Evolutionary conservation across 2,888 invertebrate species (phyloP).

Genomic region (Amiota minor): DNA sequence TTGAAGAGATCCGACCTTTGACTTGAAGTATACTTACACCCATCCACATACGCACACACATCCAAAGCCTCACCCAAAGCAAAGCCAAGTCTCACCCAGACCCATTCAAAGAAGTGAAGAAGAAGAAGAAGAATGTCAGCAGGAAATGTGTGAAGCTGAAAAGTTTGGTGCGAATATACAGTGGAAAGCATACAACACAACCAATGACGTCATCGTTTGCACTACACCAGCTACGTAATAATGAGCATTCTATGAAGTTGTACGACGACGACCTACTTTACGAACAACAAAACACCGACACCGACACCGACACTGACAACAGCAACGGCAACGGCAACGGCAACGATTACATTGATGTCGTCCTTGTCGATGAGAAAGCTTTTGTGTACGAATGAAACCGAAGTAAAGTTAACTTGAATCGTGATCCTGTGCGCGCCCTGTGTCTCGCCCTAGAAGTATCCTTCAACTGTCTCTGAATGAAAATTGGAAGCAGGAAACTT

Average conservation of each 20-base stretch:
- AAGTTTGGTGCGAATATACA: constrained; percentile 50
- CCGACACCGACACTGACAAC: not conserved
- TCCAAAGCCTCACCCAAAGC: constrained; percentile 15
- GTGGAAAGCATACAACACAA: constrained; percentile 52
- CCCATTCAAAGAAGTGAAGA: not conserved
- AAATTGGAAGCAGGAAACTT: constrained; percentile 58
- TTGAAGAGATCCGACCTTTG: constrained; percentile 19
- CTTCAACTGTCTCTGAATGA: constrained; percentile 54
- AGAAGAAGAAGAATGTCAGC: not conserved
- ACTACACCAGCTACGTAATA: constrained; percentile 42
- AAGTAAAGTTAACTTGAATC: too few species aligned
- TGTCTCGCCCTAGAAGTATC: constrained; percentile 27
- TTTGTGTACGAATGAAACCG: not conserved
- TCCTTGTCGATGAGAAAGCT: not conserved
- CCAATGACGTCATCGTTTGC: constrained; percentile 63
- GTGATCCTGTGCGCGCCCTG: not conserved
- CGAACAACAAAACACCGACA: not conserved
- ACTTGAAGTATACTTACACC: constrained; percentile 30
- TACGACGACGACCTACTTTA: constrained; percentile 62
- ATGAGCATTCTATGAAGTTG: constrained; percentile 62
- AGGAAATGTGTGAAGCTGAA: constrained; percentile 47
- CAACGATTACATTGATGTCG: not conserved
- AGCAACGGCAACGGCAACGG: not conserved
- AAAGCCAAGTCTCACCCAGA: constrained; percentile 1
- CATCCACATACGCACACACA: constrained; percentile 26